Evolutionary conservation across 2,797 vertebrate species (phyloP).

Genomic region (Gallinago solitaria): DNA sequence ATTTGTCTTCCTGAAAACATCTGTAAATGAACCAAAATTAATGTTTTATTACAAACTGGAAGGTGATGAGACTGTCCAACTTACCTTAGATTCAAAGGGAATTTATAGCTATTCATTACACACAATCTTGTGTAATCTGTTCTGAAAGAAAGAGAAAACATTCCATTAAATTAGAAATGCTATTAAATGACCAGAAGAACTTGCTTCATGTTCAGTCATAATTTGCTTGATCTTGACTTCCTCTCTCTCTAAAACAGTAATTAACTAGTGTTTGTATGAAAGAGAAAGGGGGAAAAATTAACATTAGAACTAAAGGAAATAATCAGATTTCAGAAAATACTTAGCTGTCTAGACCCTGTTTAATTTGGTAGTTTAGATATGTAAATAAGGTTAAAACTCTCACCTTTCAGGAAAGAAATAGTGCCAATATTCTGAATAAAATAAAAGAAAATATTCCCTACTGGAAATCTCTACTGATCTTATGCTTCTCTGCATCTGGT

Average conservation of each 20-base stretch:
- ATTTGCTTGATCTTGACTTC: constrained; percentile 11
- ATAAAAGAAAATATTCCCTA: background rate
- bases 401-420: background rate
- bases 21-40: constrained; percentile 26
- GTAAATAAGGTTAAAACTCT: background rate
- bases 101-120: background rate
- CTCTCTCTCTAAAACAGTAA: background rate
- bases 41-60: constrained; percentile 13
- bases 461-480: background rate
- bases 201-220: background rate
- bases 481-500: background rate
- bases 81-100: background rate
- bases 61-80: background rate
- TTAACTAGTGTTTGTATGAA: background rate
- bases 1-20: background rate
- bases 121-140: background rate
- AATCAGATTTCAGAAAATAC: background rate
- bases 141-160: background rate
- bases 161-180: background rate
- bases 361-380: background rate
- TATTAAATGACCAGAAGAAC: background rate
- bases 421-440: background rate
- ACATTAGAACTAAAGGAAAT: background rate
- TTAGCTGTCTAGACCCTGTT: background rate
- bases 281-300: background rate